These are phyloP conservation scores for Epinephelus malabaricus DNA, from an alignment of 2,797 vertebrate species.

Conservation along the genomic window DNA sequence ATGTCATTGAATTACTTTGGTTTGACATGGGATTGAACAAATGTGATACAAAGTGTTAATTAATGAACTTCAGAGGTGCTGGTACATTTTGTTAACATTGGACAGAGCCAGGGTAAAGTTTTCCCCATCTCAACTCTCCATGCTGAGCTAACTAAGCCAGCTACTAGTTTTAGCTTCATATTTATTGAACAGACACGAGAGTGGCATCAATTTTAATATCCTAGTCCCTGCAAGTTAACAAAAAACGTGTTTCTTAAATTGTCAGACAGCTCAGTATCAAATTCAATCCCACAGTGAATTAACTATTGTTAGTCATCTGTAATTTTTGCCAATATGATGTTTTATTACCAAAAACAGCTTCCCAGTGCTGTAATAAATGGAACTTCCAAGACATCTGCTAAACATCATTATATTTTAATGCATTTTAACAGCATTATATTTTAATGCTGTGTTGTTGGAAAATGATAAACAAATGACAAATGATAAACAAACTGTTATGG, in stretches of 20 bases:
- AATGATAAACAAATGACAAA: slow-evolving; percentile 19
- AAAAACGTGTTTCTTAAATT: background rate
- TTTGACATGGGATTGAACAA: too few relatives aligned
- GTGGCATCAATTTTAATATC: background rate
- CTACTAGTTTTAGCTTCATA: too few relatives aligned
- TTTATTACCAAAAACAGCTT: background rate
- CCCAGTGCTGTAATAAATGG: background rate
- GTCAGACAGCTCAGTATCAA: background rate
- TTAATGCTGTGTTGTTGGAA: background rate
- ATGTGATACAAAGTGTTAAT: too few relatives aligned
- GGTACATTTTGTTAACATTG: too few relatives aligned
- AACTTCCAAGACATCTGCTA: background rate
- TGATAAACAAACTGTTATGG: slow-evolving; percentile 9
- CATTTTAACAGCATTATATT: background rate
- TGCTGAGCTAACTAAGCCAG: too few relatives aligned
- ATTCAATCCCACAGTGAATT: background rate
- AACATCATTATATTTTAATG: background rate
- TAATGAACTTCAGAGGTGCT: too few relatives aligned
- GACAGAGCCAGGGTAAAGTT: too few relatives aligned
- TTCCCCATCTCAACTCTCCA: too few relatives aligned
- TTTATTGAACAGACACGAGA: background rate
- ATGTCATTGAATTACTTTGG: too few relatives aligned
- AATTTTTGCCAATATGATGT: background rate
- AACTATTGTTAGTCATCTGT: background rate
- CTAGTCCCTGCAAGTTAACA: background rate